Evolutionary conservation across 1,140 invertebrate species (phyloP).

Genomic region (Ceratina calcarata): DNA sequence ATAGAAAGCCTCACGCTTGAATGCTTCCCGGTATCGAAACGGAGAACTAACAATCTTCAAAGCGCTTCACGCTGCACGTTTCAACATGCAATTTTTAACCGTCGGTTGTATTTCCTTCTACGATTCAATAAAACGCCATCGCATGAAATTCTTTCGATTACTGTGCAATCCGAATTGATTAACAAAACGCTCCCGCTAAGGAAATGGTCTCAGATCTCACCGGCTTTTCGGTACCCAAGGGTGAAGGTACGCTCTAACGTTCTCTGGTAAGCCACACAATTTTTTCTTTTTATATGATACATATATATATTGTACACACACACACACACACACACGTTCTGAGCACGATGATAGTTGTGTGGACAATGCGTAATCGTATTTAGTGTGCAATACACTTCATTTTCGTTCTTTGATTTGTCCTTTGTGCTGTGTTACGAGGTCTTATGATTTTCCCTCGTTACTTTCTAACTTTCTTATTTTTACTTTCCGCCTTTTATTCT

Average conservation of each 20-base stretch:
- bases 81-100: constrained; percentile 16
- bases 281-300: constrained; percentile 51
- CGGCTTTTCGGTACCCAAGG: constrained; percentile 73
- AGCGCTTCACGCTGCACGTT: constrained; percentile 10
- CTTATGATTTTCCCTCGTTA: constrained; percentile 24
- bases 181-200: constrained; percentile 71
- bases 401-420: constrained; percentile 16
- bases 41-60: constrained; percentile 29
- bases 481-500: constrained; percentile 21
- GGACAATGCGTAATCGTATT: constrained; percentile 66
- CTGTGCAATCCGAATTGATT: constrained; percentile 67
- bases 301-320: not conserved
- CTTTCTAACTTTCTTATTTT: not conserved
- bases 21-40: not conserved
- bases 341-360: constrained; percentile 5
- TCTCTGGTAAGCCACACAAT: constrained; percentile 72
- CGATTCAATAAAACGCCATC: not conserved
- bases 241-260: constrained; percentile 75
- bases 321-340: constrained; percentile 8
- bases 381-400: constrained; percentile 71
- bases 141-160: constrained; percentile 26
- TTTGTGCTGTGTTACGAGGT: constrained; percentile 3
- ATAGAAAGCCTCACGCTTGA: constrained; percentile 19
- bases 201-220: constrained; percentile 55
- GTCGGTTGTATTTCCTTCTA: not conserved